Evolutionary conservation across 2,797 vertebrate genomes (phyloP).

Genomic region (Sarcophilus harrisii): DNA sequence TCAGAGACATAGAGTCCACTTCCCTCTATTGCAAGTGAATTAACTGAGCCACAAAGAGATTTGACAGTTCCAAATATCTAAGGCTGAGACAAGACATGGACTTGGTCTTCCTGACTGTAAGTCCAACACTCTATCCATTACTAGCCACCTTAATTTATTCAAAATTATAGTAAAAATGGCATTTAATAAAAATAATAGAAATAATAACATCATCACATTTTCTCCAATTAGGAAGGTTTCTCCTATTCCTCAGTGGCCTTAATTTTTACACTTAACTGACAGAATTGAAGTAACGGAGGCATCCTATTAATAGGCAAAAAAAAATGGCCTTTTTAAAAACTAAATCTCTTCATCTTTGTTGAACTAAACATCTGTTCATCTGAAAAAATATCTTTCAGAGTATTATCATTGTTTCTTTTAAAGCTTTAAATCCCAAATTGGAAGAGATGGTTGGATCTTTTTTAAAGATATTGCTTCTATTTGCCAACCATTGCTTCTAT

Average conservation of each 20-base stretch:
- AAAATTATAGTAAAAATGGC: slow-evolving; percentile 36
- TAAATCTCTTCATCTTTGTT: not conserved
- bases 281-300: not conserved
- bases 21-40: not conserved
- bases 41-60: not conserved
- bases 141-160: slow-evolving; percentile 47
- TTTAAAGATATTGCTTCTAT: not conserved
- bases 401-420: not conserved
- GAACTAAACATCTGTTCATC: not conserved
- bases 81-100: not conserved
- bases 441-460: not conserved
- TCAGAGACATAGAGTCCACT: not conserved
- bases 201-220: slow-evolving; percentile 5
- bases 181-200: not conserved
- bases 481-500: not conserved
- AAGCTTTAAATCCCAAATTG: not conserved
- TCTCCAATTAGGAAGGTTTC: slow-evolving; percentile 42
- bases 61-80: not conserved
- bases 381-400: not conserved
- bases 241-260: not conserved
- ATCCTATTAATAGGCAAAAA: not conserved
- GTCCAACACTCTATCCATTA: slow-evolving; percentile 45
- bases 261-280: not conserved
- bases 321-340: not conserved
- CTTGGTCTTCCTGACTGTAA: not conserved